Base-by-base conservation (phyloP, 2,113 vertebrate species). In the Salvelinus alpinus region DNA sequence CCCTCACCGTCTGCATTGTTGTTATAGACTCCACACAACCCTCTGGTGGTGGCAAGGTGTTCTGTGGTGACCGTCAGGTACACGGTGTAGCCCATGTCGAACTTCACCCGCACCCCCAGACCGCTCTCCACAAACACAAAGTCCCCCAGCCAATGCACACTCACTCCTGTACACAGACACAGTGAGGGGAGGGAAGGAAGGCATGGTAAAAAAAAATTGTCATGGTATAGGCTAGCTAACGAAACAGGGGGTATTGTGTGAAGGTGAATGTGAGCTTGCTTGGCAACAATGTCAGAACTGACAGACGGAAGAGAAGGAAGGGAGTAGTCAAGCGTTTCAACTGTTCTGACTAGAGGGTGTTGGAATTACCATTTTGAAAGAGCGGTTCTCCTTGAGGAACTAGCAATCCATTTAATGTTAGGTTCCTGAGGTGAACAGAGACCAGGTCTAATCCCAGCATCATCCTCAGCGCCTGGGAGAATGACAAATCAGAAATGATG, bases 11-110 rank as follows among this genome's bases (percentile, higher is more conserved):
- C 85, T 0, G 90, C 86, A 18, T 85, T 84, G 1, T 92, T 92
- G 22, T 94, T 96, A 90, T 96, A 98, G 89, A 94, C 73, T 2
- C 97, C 97, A 2, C 97, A 98, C 34, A 99, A 92, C 0, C 97
- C 97, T 51, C 78, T 89, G 0, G 96, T 98, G 79, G 85, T 71
- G 0, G 87, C 85, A 29, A 88, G 78, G 85, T 96, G 94, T 22
- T 96, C 94, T 0, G 87, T 78, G 1, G 91, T 95, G 0, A 92
- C 91, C 0, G 92, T 97, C 75, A 98, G 75, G 0, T 94, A 94
- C 25, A 95, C 78, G 0, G 92, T 94, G 82, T 85, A 91, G 16
- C 5, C 79, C 73, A 94, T 29, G 60, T 97, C 96, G 9, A 92
- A 94, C 86, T 91, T 92, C 31, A 97, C 85, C 27, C 92, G 78